phyloP scores from a whole-genome alignment of 2,888 invertebrate species.

The Eueremaeus valkanovi region DNA sequence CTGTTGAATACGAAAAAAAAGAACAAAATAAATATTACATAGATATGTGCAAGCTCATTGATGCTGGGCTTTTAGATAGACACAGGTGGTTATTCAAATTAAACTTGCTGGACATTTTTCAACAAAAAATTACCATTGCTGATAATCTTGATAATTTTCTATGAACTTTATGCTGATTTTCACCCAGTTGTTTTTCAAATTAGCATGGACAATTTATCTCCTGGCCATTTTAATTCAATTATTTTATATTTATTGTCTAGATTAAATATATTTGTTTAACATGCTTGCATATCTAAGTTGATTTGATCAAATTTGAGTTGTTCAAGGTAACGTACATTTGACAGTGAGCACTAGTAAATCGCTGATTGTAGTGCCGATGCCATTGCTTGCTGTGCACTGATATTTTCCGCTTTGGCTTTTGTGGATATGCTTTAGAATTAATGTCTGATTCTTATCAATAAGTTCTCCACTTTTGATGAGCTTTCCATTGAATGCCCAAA shows the following conservation, averaged over 20 bases:
- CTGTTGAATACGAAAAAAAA: slow-evolving; percentile 40
- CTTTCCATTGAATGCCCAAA: background rate
- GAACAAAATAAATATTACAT: too few relatives aligned
- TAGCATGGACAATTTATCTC: too few relatives aligned
- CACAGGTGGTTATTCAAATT: too few relatives aligned
- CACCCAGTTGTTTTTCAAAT: too few relatives aligned
- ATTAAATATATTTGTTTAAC: background rate
- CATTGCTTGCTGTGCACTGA: slow-evolving; percentile 46
- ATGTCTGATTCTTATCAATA: slow-evolving; percentile 66
- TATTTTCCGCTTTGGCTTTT: slow-evolving; percentile 58
- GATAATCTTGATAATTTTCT: background rate
- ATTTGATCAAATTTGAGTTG: too few relatives aligned
- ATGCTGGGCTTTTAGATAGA: too few relatives aligned
- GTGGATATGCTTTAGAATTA: slow-evolving; percentile 83
- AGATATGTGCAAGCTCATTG: too few relatives aligned
- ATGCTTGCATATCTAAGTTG: too few relatives aligned
- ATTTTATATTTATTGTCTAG: background rate
- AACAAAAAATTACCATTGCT: too few relatives aligned
- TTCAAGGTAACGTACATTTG: slow-evolving; percentile 43
- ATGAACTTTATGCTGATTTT: too few relatives aligned
- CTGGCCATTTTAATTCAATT: background rate
- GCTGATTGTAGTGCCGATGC: slow-evolving; percentile 44
- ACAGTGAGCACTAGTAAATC: slow-evolving; percentile 42
- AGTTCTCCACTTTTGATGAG: background rate
- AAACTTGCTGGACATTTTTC: too few relatives aligned